These are phyloP conservation scores for Athene noctua DNA, from an alignment of 2,113 vertebrate species.

Conservation along the genomic window DNA sequence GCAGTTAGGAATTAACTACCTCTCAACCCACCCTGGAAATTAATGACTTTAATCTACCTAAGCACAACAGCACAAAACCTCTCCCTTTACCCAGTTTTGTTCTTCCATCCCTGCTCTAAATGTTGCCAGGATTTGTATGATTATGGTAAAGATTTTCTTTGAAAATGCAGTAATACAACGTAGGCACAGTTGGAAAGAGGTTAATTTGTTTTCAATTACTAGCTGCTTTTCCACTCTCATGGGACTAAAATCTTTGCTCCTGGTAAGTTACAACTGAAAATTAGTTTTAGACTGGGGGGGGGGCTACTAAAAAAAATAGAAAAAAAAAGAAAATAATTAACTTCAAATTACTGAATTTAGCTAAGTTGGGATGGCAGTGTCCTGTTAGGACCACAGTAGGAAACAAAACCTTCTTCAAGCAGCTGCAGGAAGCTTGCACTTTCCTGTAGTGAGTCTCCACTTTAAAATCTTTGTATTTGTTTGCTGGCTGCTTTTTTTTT, in stretches of 20 bases:
- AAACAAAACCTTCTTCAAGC: background rate
- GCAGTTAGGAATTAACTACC: background rate
- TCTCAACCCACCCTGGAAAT: background rate
- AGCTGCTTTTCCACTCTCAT: constrained; percentile 29
- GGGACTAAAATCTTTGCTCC: background rate
- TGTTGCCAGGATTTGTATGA: background rate
- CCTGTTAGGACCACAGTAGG: background rate
- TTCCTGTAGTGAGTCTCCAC: background rate
- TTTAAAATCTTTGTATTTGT: constrained; percentile 13
- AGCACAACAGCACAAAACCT: background rate
- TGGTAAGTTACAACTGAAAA: constrained; percentile 7
- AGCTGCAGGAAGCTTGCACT: background rate
- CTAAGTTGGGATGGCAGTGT: background rate
- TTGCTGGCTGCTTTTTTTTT: constrained; percentile 6
- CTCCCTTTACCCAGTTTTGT: background rate
- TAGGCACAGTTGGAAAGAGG: constrained; percentile 8
- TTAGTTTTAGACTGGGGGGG: background rate
- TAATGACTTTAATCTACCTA: background rate
- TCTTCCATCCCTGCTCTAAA: background rate
- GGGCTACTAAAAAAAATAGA: background rate
- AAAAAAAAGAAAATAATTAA: background rate
- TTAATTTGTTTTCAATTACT: constrained; percentile 47
- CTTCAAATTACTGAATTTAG: background rate
- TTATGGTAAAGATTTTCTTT: constrained; percentile 15
- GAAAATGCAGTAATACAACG: background rate